Evolutionary conservation across 2,113 vertebrate species (phyloP), one percentile per base, ranked within the genome.

Genomic region (Rhea pennata): DNA sequence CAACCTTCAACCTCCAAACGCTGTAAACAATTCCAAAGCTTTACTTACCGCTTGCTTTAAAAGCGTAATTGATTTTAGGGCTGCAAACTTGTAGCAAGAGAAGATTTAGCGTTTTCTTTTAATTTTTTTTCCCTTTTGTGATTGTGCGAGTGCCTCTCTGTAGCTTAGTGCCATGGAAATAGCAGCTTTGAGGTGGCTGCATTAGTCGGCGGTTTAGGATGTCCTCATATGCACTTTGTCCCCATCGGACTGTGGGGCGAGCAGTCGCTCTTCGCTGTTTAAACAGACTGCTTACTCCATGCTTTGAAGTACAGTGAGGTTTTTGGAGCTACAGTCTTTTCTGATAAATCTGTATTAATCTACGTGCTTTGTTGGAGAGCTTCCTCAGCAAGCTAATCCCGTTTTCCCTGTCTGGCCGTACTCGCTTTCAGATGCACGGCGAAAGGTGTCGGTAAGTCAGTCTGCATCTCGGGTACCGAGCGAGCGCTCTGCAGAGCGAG

Each of bases 11-110:
- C 76, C 62, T 44, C 50, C 54, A 51, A 79, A 66, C 75, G 78
- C 89, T 70, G 83, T 73, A 36, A 95, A 79, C 90, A 46, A 78
- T 24, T 36, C 56, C 44, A 22, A 67, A 90, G 44, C 54, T 81
- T 88, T 46, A 6, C 64, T 94, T 95, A 29, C 64, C 71, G 2
- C 78, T 91, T 86, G 56, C 67, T 79, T 46, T 77, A 71, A 70
- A 84, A 95, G 20, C 16, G 12, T 29, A 81, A 67, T 66, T 90
- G 70, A 85, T 87, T 94, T 92, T 86, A 72, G 78, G 64, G n/a
- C 64, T 91, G 26, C 21, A 74, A 50, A 48, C 24, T 40, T 4
- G 0, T 26, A 56, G 6, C 66, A 31, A 76, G 70, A 88, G 56
- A 76, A 84, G 3, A 78, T 50, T 65, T 33, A n/a, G 24, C 13